phyloP scores from a whole-genome alignment of 2,888 invertebrate species.

The Smittia aterrima region DNA sequence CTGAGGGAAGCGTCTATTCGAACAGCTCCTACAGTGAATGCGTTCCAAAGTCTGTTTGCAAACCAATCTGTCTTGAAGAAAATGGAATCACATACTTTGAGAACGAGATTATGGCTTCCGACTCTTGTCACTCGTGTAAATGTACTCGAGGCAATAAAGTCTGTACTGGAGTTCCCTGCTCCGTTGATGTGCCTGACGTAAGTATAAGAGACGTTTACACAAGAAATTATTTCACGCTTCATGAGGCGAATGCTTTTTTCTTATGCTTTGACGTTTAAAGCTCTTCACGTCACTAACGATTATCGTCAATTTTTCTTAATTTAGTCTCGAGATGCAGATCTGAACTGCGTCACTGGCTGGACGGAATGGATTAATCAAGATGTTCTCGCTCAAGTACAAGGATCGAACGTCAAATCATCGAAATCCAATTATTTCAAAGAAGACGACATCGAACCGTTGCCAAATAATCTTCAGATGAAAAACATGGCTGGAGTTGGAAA shows the following conservation, averaged over 20 bases:
- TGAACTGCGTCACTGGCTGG: conserved; percentile 69
- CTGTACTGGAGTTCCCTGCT: conserved; percentile 72
- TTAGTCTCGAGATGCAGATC: conserved; percentile 42
- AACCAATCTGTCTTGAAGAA: conserved; percentile 66
- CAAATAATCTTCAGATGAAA: conserved; percentile 50
- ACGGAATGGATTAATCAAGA: conserved; percentile 71
- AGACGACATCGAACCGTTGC: conserved; percentile 61
- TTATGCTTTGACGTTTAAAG: no score
- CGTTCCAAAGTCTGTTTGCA: conserved; percentile 70
- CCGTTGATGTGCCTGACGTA: conserved; percentile 46
- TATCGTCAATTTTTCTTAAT: no score
- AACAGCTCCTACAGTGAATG: conserved; percentile 70
- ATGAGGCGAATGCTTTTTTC: conserved; percentile 22
- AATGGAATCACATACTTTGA: conserved; percentile 69
- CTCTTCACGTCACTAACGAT: no score
- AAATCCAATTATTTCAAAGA: conserved; percentile 47
- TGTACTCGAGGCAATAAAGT: conserved; percentile 68
- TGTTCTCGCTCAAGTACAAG: conserved; percentile 44
- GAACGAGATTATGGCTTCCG: conserved; percentile 72
- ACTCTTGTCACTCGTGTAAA: conserved; percentile 76
- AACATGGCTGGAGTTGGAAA: not conserved
- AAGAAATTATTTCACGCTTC: conserved; percentile 40
- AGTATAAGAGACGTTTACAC: conserved; percentile 34
- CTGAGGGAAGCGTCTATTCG: conserved; percentile 68
- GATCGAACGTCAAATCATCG: conserved; percentile 46